Evolutionary conservation across 2,888 invertebrate species (phyloP).

Genomic region (Rhagonycha fulva): DNA sequence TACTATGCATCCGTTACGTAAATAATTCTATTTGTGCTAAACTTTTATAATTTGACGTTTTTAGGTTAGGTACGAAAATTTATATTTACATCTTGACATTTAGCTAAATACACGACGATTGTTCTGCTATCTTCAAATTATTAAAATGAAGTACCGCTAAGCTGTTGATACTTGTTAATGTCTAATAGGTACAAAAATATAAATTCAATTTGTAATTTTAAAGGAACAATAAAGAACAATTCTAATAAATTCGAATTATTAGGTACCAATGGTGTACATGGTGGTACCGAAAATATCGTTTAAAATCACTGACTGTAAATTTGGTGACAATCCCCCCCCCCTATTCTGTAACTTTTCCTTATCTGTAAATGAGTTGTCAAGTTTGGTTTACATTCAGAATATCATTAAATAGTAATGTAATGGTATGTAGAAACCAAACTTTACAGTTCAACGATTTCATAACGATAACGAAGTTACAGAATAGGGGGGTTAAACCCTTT

Average conservation of each 20-base stretch:
- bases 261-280: not conserved
- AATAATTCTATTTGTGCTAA: slow-evolving; percentile 16
- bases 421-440: too few relatives aligned
- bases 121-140: not conserved
- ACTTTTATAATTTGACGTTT: not conserved
- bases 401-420: too few relatives aligned
- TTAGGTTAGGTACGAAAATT: slow-evolving; percentile 3
- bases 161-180: not conserved
- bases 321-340: too few relatives aligned
- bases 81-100: not conserved
- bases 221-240: not conserved
- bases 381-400: too few relatives aligned
- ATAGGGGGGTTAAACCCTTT: too few relatives aligned
- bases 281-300: not conserved
- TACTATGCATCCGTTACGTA: slow-evolving; percentile 39
- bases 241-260: not conserved
- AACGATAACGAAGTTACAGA: too few relatives aligned
- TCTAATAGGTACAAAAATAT: not conserved
- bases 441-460: too few relatives aligned
- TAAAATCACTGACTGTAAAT: too few relatives aligned
- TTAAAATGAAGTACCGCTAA: too few relatives aligned
- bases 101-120: not conserved
- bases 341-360: too few relatives aligned
- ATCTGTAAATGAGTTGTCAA: too few relatives aligned
- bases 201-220: not conserved